These are phyloP conservation scores for Calameuta idolon DNA, from an alignment of 2,888 invertebrate species.

Conservation along the genomic window DNA sequence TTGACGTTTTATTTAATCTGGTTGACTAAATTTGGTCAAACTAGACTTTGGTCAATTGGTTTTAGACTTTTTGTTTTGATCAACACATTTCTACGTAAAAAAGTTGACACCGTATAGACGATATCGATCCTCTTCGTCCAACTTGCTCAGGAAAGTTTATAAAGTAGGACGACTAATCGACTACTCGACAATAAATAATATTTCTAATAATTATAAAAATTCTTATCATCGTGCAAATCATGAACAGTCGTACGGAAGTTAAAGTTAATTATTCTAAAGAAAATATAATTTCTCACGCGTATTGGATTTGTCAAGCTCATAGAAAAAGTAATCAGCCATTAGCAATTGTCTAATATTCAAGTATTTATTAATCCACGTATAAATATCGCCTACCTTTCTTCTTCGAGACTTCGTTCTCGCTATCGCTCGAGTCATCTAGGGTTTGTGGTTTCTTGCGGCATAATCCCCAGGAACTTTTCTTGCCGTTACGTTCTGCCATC, in stretches of 20 bases:
- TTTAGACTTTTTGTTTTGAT: background rate
- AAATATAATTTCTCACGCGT: background rate
- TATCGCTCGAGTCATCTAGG: slow-evolving; percentile 4
- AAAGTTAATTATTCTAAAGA: background rate
- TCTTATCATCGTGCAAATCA: background rate
- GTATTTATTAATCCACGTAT: background rate
- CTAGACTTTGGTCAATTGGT: too few species aligned
- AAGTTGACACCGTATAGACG: background rate
- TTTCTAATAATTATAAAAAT: background rate
- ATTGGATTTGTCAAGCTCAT: background rate
- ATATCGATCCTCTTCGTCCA: background rate
- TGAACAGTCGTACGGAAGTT: background rate
- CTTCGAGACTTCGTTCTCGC: background rate
- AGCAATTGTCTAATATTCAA: background rate
- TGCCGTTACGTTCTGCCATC: slow-evolving; percentile 10
- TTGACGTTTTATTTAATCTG: background rate
- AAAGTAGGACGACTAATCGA: background rate
- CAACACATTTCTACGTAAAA: background rate
- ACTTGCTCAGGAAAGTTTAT: background rate
- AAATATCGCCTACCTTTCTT: background rate
- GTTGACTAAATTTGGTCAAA: background rate
- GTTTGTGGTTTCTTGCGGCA: slow-evolving; percentile 32
- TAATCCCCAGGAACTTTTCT: slow-evolving; percentile 15
- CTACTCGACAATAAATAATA: background rate
- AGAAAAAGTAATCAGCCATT: background rate